Evolutionary conservation across 2,797 vertebrate genomes (phyloP), one percentile per base, ranked within the genome.

Genomic region (Ambastaia sidthimunki): DNA sequence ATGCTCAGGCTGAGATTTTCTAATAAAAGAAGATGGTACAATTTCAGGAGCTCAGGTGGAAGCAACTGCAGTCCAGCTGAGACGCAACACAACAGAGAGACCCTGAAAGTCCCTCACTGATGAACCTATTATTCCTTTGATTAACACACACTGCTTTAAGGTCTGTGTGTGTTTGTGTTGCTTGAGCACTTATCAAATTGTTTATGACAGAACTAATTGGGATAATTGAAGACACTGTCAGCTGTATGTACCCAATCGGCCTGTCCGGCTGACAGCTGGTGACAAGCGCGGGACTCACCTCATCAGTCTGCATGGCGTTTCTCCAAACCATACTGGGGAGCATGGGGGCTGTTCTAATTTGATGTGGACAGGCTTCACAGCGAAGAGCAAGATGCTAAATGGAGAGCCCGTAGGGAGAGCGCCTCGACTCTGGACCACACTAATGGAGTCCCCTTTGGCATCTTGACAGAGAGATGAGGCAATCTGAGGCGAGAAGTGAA

Each of bases 151-250:
- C 93, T 94, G 55, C 28, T 34, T 63, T 94, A 92, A 90, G 92
- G 92, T 93, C 75, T 90, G 84, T 94, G 93, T 96, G 96, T 96
- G 96, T 98, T 97, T 98, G 95, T 96, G 91, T 97, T 99, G 96
- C 95, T 89, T 94, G 93, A 95, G 93, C 95, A 93, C 96, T 97
- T 95, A 96, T 97, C 92, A 95, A 97, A 99, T 99, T 98, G 97
- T 99, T 99, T 99, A 98, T 99, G 98, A 99, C 97, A 97, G 95
- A 94, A 95, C 95, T 99, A 99, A 99, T 98, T 97, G 96, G 95
- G 93, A 95, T 99, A 98, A 99, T 99, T 98, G 96, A 97, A 97
- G 96, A 96, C 95, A 96, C 98, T 99, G 98, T 99, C 98, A 99
- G 93, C 95, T 94, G 93, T 95, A 96, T 96, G 96, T 96, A 96